Conservation (phyloP, 2,113 vertebrate genomes). For the Ageneiosus marmoratus region DNA sequence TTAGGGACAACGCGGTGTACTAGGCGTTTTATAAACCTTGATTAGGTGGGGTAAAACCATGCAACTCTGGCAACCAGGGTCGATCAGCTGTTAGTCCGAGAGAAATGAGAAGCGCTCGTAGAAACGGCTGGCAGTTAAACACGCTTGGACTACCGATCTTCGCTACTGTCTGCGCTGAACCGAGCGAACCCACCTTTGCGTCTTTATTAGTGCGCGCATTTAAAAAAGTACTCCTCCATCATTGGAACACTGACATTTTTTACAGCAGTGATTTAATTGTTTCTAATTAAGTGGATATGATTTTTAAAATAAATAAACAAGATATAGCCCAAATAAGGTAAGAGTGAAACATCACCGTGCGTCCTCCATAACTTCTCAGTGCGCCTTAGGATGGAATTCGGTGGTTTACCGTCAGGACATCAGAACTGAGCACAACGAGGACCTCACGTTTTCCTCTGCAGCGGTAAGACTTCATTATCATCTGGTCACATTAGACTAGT, state of each 20-base stretch:
- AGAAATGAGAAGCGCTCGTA: neutral
- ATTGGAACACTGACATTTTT: conserved; percentile 32
- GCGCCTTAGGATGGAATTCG: conserved; percentile 57
- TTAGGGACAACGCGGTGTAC: neutral
- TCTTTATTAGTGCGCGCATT: conserved; percentile 36
- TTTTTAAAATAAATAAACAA: conserved; percentile 37
- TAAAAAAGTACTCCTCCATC: conserved; percentile 21
- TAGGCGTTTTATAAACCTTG: neutral
- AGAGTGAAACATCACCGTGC: conserved; percentile 24
- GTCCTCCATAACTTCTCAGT: conserved; percentile 52
- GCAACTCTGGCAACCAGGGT: conserved; percentile 4
- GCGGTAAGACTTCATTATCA: conserved; percentile 32
- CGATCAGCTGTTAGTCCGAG: conserved; percentile 9
- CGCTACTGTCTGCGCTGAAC: conserved; percentile 58
- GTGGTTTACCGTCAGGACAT: conserved; percentile 25
- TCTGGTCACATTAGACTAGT: neutral
- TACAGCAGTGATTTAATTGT: conserved; percentile 43
- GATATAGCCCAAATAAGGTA: conserved; percentile 35
- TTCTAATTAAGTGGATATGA: conserved; percentile 55
- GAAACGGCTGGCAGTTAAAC: conserved; percentile 54
- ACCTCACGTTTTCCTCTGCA: conserved; percentile 15
- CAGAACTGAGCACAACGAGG: conserved; percentile 18
- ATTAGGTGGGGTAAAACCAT: neutral
- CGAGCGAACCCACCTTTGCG: conserved; percentile 53
- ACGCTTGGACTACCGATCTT: conserved; percentile 67